Base-by-base conservation (phyloP, 53 echinoderm and acorn worm genomes). In the Holothuria scabra region DNA sequence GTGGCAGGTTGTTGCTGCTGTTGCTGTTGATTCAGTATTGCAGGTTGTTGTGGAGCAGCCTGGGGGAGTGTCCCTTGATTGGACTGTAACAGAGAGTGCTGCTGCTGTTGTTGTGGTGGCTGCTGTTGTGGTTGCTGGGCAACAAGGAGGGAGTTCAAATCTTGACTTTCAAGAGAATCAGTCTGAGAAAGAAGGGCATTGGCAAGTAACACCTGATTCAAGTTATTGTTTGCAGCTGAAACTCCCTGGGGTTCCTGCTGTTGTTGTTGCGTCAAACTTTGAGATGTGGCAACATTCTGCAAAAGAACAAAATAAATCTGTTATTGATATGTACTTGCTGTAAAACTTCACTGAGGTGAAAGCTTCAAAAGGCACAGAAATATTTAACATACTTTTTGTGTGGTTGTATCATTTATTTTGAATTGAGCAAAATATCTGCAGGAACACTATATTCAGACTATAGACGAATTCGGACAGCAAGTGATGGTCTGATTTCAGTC, bases 1-100 rank as follows among this genome's bases (percentile, higher is more conserved):
- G 63, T 10, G 64, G 63, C 41, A 24, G 64, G 21, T 48, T 81
- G 56, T 58, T 80, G 78, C 31, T 65, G 83, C 52, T 89, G 90
- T 37, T 81, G 85, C 62, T 38, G 74, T 67, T 69, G 56, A 32
- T 8, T 78, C 28, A 78, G 31, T 21, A 58, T 61, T 62, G 83
- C 31, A 84, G 34, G 31, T 57, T 70, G 56, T 30, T 57, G 79
- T 1, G 79, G 58, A 29, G 19, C 31, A 33, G 60, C 79, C 60
- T 79, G 59, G 8, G 33, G 31, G 20, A 79, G 18, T 22, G 25
- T 60, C 25, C 56, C 35, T 18, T 22, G 59, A 31, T 33, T 25
- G 12, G 58, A 25, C 28, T 59, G 58, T 31, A 31, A 33, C 12
- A 24, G 46, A 30, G 64, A 52, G 35, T 31, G 46, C 32, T 37